Evolutionary conservation across 2,797 vertebrate genomes (phyloP), one percentile per base, ranked within the genome.

Genomic region (Enteromius unitaeniatus): DNA sequence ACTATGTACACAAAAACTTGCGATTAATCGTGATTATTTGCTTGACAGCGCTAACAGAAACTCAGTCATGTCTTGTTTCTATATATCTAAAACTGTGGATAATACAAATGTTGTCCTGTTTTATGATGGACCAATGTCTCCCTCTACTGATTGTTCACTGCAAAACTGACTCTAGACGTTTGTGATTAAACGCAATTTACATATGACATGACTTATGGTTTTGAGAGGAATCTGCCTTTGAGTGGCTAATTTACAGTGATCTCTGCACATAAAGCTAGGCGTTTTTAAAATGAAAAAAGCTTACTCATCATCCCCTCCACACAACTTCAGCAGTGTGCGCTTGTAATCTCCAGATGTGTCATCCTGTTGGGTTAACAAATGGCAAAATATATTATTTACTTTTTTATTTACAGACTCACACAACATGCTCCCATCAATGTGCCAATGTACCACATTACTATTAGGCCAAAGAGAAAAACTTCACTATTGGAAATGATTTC

Each of bases 321-420:
- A 99, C 58, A 99, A 93, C 83, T 96, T 96, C 58, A 99, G 94
- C 87, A 99, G 92, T 3, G 97, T 96, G 91, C 94, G 96, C 93
- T 98, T 98, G 92, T 99, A 99, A 72, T 98, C 98, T 2, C 98
- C 98, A 0, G 98, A 99, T 0, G 97, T 99, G 89, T 99, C 98
- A 34, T 99, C 97, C 98, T 99, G 85, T 62, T 49, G 73, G 13
- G 47, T 67, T 42, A 19, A 77, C 26, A 47, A 51, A 72, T 14
- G 10, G 13, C 0, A 14, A 17, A 64, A 49, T 13, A 34, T 34
- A 62, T 47, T 15, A 60, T 47, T n/a, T 53, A 47, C 1, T 3
- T 53, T 80, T 40, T 19, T 9, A 17, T 53, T 68, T 28, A 37
- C 15, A 15, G n/a, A 68, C 23, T 73, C 23, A 72, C 6, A 45